Evolutionary conservation across 2,797 vertebrate species (phyloP).

Genomic region (Glyptemys insculpta): DNA sequence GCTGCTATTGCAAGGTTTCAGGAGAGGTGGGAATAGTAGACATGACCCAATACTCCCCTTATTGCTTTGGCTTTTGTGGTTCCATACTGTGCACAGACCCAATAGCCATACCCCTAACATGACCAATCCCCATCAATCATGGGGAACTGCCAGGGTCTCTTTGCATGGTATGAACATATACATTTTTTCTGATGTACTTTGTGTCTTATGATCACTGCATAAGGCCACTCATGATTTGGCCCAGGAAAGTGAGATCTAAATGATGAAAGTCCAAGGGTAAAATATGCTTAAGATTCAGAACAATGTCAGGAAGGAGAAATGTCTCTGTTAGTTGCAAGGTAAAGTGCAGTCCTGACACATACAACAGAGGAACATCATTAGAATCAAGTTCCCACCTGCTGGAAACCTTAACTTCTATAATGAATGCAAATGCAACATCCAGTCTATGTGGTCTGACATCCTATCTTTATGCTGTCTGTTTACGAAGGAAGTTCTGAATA

Average conservation of each 20-base stretch:
- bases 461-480: conserved; percentile 11
- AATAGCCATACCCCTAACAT: not conserved
- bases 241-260: conserved; percentile 19
- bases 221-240: not conserved
- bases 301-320: conserved; percentile 6
- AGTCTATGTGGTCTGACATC: conserved; percentile 20
- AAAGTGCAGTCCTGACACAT: conserved; percentile 23
- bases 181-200: not conserved
- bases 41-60: not conserved
- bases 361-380: conserved; percentile 6
- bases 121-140: not conserved
- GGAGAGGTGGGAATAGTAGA: not conserved
- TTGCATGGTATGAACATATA: not conserved
- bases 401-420: conserved; percentile 45
- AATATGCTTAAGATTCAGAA: conserved; percentile 23
- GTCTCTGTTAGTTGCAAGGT: not conserved
- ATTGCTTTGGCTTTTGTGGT: not conserved
- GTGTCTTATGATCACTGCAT: not conserved
- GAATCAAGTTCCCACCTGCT: conserved; percentile 30
- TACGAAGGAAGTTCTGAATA: conserved; percentile 22
- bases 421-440: conserved; percentile 12
- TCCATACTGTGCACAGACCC: not conserved
- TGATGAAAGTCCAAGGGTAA: not conserved
- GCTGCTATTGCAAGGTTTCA: conserved; percentile 34
- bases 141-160: not conserved